Base-by-base conservation (phyloP, 1,140 invertebrate genomes). In the Calliphora vicina region DNA sequence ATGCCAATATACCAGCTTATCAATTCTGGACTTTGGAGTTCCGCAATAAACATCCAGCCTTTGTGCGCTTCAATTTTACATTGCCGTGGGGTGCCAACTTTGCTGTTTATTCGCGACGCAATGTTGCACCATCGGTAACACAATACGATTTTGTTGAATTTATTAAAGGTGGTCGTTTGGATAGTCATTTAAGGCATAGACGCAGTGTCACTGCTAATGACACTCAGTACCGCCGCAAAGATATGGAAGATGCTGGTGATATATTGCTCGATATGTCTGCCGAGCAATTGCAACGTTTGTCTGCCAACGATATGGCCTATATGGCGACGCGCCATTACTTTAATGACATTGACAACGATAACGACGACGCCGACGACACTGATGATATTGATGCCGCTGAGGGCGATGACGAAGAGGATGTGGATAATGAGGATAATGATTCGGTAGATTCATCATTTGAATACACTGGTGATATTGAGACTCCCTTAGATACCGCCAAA, bases 141-240 rank as follows among this genome's bases (percentile, higher is more conserved):
- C 97, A 98, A 90, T 98, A 98, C 90, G 97, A 99, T 90, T 98
- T 99, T 90, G 96, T 97, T 20, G 96, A 98, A 92, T 97, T 97
- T 88, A 95, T 97, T 84, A 95, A 95, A 87, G 96, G 96, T 23
- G 96, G 96, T 26, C 92, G 95, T 25, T 92, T 97, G 5, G 95
- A 96, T 88, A 92, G 95, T 86, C 91, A 95, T 80, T 92, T 95
- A 85, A 80, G 89, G 27, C 87, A 89, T 82, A 86, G 86, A 42
- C 85, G 87, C 72, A 86, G 80, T 71, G 35, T 43, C 8, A 15
- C 3, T 20, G 35, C 45, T 23, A 67, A 81, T 81, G 81, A 85
- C 72, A 85, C 85, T 74, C 87, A 86, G 20, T 90, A 91, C 80
- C 84, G 85, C 26, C 87, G 88, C 82, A 88, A 91, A 82, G 89